phyloP scores from a whole-genome alignment of 2,797 vertebrate species.

The Aeoliscus strigatus region DNA sequence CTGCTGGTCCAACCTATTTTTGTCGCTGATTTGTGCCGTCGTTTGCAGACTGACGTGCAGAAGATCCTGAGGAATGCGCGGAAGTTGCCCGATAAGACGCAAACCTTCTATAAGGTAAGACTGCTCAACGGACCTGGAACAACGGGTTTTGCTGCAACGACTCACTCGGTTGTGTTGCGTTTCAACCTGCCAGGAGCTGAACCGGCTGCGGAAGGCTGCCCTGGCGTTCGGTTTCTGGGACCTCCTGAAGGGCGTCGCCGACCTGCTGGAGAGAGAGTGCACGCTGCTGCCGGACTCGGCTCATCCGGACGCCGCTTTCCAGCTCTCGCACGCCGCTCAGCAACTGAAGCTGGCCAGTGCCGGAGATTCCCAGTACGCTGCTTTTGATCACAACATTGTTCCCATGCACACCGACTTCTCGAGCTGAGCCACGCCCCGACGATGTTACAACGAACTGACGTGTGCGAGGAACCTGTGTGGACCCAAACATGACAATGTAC shows the following conservation, averaged over 20 bases:
- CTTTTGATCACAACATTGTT: constrained; percentile 90
- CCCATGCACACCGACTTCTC: constrained; percentile 97
- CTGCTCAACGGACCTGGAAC: no score
- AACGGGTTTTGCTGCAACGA: no score
- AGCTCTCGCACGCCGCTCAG: constrained; percentile 91
- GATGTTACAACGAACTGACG: constrained; percentile 6
- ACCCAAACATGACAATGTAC: no score
- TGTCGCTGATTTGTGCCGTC: background rate
- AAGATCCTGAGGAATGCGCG: constrained; percentile 98
- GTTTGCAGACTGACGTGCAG: constrained; percentile 92
- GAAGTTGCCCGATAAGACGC: constrained; percentile 97
- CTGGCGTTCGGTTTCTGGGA: constrained; percentile 96
- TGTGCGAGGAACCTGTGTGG: background rate
- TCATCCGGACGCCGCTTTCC: constrained; percentile 93
- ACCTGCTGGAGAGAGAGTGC: constrained; percentile 94
- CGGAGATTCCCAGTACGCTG: constrained; percentile 84
- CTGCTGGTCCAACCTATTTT: background rate
- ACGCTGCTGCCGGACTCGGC: constrained; percentile 92
- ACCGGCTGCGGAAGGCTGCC: constrained; percentile 92
- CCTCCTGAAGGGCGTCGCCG: constrained; percentile 91
- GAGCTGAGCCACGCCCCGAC: constrained; percentile 64
- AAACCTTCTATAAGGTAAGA: constrained; percentile 98
- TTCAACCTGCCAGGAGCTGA: constrained; percentile 82
- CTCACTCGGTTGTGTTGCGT: background rate
- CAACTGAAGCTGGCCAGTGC: constrained; percentile 93